These are phyloP conservation scores for Solen grandis DNA, from an alignment of 1,140 invertebrate species.

Conservation along the genomic window DNA sequence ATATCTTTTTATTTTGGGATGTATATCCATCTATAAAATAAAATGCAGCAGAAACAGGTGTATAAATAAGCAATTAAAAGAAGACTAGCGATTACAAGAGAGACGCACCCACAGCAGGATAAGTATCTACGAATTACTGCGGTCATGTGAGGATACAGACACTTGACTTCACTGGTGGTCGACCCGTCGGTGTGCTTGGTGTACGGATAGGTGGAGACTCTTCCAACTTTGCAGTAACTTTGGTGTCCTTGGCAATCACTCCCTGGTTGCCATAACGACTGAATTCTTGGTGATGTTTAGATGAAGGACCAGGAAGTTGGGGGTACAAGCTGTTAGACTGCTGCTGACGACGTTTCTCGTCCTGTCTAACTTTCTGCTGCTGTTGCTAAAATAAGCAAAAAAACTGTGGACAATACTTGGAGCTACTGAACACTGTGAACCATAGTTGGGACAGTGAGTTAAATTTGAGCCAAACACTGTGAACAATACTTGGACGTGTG, in stretches of 20 bases:
- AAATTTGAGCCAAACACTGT: background rate
- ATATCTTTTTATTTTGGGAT: too few relatives aligned
- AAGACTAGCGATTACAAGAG: background rate
- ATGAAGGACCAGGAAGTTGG: too few relatives aligned
- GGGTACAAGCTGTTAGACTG: conserved; percentile 9
- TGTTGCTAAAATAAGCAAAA: conserved; percentile 60
- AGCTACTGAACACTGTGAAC: background rate
- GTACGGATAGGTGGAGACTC: background rate
- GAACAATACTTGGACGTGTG: background rate
- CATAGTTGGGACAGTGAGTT: background rate
- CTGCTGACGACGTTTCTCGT: conserved; percentile 47
- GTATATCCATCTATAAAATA: too few relatives aligned
- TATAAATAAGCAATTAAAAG: too few relatives aligned
- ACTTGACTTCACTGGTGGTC: conserved; percentile 55
- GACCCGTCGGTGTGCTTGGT: background rate
- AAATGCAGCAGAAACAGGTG: too few relatives aligned
- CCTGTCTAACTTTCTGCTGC: conserved; percentile 59
- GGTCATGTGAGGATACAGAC: conserved; percentile 56
- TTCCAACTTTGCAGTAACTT: too few relatives aligned
- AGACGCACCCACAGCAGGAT: background rate
- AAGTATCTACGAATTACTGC: background rate
- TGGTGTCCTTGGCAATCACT: conserved; percentile 58
- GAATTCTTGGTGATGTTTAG: conserved; percentile 56
- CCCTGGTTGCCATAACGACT: conserved; percentile 67
- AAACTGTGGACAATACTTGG: background rate